These are phyloP conservation scores for Physocephala rufipes DNA, from an alignment of 2,888 invertebrate species.

Conservation along the genomic window DNA sequence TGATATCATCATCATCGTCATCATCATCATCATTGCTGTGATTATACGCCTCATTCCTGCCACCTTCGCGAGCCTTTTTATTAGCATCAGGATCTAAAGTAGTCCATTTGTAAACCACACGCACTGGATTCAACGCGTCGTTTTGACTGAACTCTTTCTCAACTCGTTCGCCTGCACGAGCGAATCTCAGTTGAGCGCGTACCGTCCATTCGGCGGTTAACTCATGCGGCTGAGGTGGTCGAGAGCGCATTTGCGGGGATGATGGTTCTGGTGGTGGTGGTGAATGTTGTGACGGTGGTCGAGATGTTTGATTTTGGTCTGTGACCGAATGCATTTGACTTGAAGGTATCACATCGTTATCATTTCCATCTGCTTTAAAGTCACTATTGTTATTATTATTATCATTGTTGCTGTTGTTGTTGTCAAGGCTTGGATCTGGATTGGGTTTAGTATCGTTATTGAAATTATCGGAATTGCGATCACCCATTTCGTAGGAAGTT, in stretches of 20 bases:
- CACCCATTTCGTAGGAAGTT: conserved; percentile 26
- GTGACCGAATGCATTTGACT: neutral
- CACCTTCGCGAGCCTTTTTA: conserved; percentile 34
- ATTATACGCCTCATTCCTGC: neutral
- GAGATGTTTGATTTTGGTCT: conserved; percentile 11
- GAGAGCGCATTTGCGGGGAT: neutral
- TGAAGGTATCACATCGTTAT: conserved; percentile 18
- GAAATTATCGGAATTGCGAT: neutral
- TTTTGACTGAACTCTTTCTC: conserved; percentile 54
- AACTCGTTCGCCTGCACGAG: conserved; percentile 66
- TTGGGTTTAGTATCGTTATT: conserved; percentile 14
- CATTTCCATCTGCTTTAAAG: conserved; percentile 10
- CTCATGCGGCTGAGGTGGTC: conserved; percentile 57
- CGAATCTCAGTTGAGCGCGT: conserved; percentile 73
- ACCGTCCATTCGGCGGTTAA: conserved; percentile 74
- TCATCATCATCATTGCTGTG: neutral
- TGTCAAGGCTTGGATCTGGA: neutral
- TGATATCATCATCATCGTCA: conserved; percentile 2
- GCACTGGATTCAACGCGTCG: conserved; percentile 63
- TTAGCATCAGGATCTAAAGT: conserved; percentile 65
- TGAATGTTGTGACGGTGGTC: neutral
- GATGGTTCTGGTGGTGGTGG: neutral
- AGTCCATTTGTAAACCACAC: conserved; percentile 67
- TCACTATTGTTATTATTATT: neutral
- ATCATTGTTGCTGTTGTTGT: conserved; percentile 18